These are phyloP conservation scores for Uromys caudimaculatus DNA, from an alignment of 2,797 vertebrate species.

Conservation along the genomic window DNA sequence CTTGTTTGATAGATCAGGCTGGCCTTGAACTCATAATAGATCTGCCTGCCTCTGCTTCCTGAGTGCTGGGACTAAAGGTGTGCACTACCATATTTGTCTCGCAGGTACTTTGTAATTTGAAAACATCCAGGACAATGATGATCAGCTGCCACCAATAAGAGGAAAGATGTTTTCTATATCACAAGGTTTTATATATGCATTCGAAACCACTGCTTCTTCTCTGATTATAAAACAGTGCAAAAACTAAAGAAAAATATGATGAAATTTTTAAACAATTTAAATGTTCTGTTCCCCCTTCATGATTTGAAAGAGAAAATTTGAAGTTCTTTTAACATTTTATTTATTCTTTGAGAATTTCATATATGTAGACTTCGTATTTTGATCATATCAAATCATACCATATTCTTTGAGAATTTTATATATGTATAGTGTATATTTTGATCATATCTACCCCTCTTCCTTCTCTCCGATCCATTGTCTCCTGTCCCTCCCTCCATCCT, in stretches of 20 bases:
- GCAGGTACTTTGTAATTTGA: neutral
- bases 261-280: neutral
- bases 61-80: neutral
- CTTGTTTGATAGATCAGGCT: neutral
- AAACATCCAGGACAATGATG: neutral
- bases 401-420: neutral
- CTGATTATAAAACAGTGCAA: slow-evolving; percentile 24
- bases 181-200: neutral
- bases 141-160: neutral
- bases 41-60: neutral
- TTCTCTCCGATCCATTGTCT: neutral
- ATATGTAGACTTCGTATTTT: neutral
- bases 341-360: neutral
- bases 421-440: neutral
- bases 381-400: too few species aligned
- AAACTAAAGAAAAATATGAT: slow-evolving; percentile 5
- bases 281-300: slow-evolving; percentile 2
- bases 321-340: neutral
- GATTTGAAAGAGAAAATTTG: neutral
- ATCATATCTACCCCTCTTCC: too few species aligned
- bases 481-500: neutral
- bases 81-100: neutral
- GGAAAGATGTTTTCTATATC: neutral
- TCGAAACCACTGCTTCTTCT: neutral
- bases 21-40: neutral